These are phyloP conservation scores for Tragelaphus strepsiceros DNA, from an alignment of 2,113 vertebrate genomes.

Conservation along the genomic window DNA sequence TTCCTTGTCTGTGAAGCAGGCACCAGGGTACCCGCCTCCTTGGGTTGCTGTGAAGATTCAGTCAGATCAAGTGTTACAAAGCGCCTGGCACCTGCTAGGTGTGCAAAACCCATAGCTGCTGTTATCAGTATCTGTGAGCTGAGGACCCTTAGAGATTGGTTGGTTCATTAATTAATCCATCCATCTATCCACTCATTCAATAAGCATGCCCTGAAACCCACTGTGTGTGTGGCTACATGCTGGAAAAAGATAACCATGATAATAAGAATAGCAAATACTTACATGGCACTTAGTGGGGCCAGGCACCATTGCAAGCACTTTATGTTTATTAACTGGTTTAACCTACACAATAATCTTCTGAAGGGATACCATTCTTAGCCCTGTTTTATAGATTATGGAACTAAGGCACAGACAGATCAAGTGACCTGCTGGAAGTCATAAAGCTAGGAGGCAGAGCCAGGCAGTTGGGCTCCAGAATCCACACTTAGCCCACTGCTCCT, in stretches of 20 bases:
- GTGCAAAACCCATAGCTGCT: not conserved
- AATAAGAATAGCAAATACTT: not conserved
- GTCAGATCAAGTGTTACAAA: not conserved
- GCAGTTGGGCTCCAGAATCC: not conserved
- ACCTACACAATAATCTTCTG: not conserved
- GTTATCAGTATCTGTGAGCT: not conserved
- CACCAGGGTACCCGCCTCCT: rapidly evolving
- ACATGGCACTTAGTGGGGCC: not conserved
- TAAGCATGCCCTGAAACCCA: not conserved
- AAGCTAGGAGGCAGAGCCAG: not conserved
- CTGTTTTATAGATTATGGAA: not conserved
- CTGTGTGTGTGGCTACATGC: not conserved
- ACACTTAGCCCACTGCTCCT: rapidly evolving
- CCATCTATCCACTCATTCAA: not conserved
- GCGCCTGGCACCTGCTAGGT: not conserved
- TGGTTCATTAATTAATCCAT: not conserved
- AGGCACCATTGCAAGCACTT: not conserved
- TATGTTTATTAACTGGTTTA: not conserved
- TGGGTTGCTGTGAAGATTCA: not conserved
- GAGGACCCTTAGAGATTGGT: not conserved
- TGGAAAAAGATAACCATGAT: not conserved
- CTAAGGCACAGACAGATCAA: not conserved
- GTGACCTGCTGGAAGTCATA: not conserved
- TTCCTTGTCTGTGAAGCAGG: not conserved
- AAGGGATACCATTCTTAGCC: not conserved